Base-by-base conservation (phyloP, 2,113 vertebrate species). In the Nesogale talazaci region DNA sequence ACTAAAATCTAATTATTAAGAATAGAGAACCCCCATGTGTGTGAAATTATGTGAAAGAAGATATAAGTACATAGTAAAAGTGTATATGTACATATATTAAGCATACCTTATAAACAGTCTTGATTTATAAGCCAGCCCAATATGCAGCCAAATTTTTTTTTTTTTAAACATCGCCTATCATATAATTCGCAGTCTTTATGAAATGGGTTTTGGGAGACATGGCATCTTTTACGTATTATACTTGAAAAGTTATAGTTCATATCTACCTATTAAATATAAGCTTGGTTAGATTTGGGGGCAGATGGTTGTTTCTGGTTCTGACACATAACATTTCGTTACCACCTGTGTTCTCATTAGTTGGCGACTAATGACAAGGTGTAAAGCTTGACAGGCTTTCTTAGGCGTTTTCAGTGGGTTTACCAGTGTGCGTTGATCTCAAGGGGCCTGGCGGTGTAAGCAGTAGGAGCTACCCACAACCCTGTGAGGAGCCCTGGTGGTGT, bases 191-290 rank as follows among this genome's bases (percentile, higher is more conserved):
- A 89, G 89, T 92, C 23, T 38, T 76, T 40, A 23, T 36, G 42
- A 92, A 89, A 57, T 91, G 69, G 31, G 11, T 82, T 90, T 91
- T 63, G 57, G 61, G 88, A 88, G 69, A n/a, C 9, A 22, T 84
- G 14, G n/a, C 72, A 27, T 3, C 23, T 89, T 95, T 94, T 78
- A 27, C n/a, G 57, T 90, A 67, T 76, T 75, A 52, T 67, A 83
- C 88, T 77, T 86, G 22, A 74, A 29, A 80, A 86, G 75, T 46
- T 90, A 42, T 9, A 67, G 63, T 88, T 83, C 83, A 61, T 57
- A 1, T 89, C n/a, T n/a, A 69, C 88, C 42, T 94, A 74, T 36
- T 93, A 89, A 59, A 77, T 94, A 56, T 36, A 72, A 83, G 34
- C n/a, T 91, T 84, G 34, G 78, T 57, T 69, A 42, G 9, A 42